A percentile compares a stretch with the other conserved stretches of the same genome.
These are phyloP conservation scores for Euzophera pinguis DNA, from an alignment of 2,888 invertebrate species.

Conservation along the genomic window DNA sequence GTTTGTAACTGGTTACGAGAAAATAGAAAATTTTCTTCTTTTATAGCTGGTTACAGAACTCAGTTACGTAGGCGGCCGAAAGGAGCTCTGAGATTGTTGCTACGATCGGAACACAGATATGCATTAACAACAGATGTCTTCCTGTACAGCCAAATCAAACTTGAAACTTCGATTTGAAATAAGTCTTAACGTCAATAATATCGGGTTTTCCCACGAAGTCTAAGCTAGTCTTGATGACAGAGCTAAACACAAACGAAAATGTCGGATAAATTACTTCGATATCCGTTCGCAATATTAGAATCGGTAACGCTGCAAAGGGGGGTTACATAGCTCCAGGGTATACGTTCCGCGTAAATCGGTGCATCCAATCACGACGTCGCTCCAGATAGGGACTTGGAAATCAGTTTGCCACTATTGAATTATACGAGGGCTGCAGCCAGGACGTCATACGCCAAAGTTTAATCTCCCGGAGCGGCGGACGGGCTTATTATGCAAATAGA, in stretches of 20 bases:
- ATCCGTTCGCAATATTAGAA: constrained; percentile 50
- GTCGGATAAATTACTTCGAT: constrained; percentile 44
- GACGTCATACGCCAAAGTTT: constrained; percentile 75
- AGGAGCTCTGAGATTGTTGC: too few species aligned
- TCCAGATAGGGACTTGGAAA: constrained; percentile 57
- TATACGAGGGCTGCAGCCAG: constrained; percentile 68
- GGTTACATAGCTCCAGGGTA: constrained; percentile 47
- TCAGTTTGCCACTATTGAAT: constrained; percentile 77
- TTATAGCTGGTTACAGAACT: too few species aligned
- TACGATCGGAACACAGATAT: too few species aligned
- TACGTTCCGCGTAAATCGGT: constrained; percentile 47
- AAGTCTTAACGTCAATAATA: too few species aligned
- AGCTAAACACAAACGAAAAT: constrained; percentile 25
- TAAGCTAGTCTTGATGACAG: not conserved
- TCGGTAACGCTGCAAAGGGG: constrained; percentile 44
- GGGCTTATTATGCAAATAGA: constrained; percentile 76
- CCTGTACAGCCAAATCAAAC: too few species aligned
- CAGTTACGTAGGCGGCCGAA: too few species aligned
- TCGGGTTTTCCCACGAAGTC: too few species aligned
- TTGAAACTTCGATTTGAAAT: too few species aligned
- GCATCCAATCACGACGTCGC: constrained; percentile 58
- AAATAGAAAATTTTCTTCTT: too few species aligned
- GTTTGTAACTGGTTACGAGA: too few species aligned
- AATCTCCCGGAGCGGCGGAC: constrained; percentile 70
- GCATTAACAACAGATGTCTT: too few species aligned